Evolutionary conservation across 2,888 invertebrate genomes (phyloP).

Genomic region (Cataglyphis cursor): DNA sequence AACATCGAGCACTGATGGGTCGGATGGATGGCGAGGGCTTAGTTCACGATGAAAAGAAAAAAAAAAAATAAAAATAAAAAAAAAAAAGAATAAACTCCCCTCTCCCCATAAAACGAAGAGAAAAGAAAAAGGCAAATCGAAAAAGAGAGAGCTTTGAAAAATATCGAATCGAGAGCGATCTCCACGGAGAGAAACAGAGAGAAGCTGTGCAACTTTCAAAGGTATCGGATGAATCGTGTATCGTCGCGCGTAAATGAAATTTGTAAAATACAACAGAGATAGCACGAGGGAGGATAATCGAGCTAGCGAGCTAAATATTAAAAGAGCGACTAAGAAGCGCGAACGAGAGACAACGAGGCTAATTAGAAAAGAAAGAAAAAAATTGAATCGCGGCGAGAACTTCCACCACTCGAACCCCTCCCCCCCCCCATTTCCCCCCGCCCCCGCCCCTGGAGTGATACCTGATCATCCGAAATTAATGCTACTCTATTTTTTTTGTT

Average conservation of each 20-base stretch:
- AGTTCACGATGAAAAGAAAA: conserved; percentile 73
- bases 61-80: conserved; percentile 18
- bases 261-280: conserved; percentile 4
- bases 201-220: conserved; percentile 25
- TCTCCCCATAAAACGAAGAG: not conserved
- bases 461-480: conserved; percentile 78
- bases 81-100: not conserved
- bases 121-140: conserved; percentile 10
- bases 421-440: not conserved
- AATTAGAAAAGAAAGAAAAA: conserved; percentile 42
- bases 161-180: conserved; percentile 37
- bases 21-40: conserved; percentile 83
- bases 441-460: conserved; percentile 57
- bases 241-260: conserved; percentile 21
- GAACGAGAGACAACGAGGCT: conserved; percentile 55
- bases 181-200: conserved; percentile 47
- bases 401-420: conserved; percentile 33
- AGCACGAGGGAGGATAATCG: conserved; percentile 13
- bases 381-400: conserved; percentile 48
- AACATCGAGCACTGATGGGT: conserved; percentile 81
- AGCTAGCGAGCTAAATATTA: conserved; percentile 22
- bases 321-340: conserved; percentile 38
- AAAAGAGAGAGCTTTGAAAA: conserved; percentile 17
- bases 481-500: conserved; percentile 84
- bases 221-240: not conserved